Evolutionary conservation across 2,888 invertebrate species (phyloP).

Genomic region (Hemaris fuciformis): DNA sequence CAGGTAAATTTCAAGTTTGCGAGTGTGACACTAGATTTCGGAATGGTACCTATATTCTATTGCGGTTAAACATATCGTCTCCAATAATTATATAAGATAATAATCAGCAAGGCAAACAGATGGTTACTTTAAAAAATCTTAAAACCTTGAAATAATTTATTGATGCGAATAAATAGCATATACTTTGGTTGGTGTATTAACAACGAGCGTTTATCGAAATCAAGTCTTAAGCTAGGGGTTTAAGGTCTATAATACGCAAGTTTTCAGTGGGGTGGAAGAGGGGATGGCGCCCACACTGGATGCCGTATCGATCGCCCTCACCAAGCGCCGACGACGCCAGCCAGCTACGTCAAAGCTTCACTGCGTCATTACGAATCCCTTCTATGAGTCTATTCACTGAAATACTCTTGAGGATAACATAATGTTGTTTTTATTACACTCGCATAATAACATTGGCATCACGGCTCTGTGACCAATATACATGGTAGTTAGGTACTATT

Average conservation of each 20-base stretch:
- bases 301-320: constrained; percentile 64
- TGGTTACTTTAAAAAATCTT: neutral
- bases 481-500: neutral
- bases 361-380: constrained; percentile 67
- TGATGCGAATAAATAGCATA: constrained; percentile 4
- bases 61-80: neutral
- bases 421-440: constrained; percentile 16
- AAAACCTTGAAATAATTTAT: constrained; percentile 20
- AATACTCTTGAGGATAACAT: constrained; percentile 35
- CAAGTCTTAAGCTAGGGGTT: constrained; percentile 25
- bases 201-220: constrained; percentile 25
- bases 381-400: constrained; percentile 38
- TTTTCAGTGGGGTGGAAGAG: constrained; percentile 21
- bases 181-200: constrained; percentile 8
- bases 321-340: constrained; percentile 52
- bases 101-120: neutral
- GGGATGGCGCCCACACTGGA: constrained; percentile 63
- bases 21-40: neutral
- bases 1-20: neutral
- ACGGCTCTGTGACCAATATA: neutral
- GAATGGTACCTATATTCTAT: neutral
- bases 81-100: neutral
- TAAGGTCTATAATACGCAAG: constrained; percentile 44
- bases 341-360: constrained; percentile 56
- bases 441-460: neutral